Percentiles rank a stretch among this genome's conserved stretches.
Evolutionary conservation across 2,113 vertebrate genomes (phyloP).

Genomic region (Python bivittatus): DNA sequence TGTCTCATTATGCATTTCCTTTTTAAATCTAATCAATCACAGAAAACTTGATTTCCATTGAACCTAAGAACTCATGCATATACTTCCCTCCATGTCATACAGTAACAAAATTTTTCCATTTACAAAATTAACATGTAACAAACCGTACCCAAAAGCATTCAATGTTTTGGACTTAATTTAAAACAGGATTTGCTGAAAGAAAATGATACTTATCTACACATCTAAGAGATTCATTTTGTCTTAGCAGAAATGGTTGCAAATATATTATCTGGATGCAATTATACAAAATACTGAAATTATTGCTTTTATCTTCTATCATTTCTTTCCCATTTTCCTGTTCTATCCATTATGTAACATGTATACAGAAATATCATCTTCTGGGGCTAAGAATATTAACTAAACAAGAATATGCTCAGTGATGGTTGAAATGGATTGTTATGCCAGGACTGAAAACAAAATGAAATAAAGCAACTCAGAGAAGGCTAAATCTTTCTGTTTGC

Average conservation of each 20-base stretch:
- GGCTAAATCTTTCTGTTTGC: slow-evolving; percentile 41
- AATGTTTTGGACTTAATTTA: neutral
- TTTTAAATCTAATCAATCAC: neutral
- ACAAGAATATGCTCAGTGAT: slow-evolving; percentile 43
- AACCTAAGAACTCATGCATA: slow-evolving; percentile 17
- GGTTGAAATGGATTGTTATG: slow-evolving; percentile 62
- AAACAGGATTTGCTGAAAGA: slow-evolving; percentile 35
- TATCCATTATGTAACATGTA: slow-evolving; percentile 61
- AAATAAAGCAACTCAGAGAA: slow-evolving; percentile 17
- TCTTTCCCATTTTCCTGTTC: slow-evolving; percentile 30
- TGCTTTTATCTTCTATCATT: slow-evolving; percentile 41
- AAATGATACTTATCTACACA: slow-evolving; percentile 43
- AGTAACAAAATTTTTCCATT: slow-evolving; percentile 5
- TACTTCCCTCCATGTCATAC: neutral
- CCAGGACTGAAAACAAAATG: slow-evolving; percentile 39
- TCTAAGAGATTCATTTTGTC: slow-evolving; percentile 58
- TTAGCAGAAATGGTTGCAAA: slow-evolving; percentile 35
- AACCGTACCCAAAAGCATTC: neutral
- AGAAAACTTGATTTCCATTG: neutral
- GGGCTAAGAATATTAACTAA: slow-evolving; percentile 51
- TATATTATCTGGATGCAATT: slow-evolving; percentile 53
- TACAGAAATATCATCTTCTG: slow-evolving; percentile 59
- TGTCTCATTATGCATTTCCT: neutral
- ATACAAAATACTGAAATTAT: slow-evolving; percentile 42
- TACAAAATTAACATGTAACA: neutral